phyloP scores from a whole-genome alignment of 1,140 invertebrate genomes.

The Camponotus pennsylvanicus region DNA sequence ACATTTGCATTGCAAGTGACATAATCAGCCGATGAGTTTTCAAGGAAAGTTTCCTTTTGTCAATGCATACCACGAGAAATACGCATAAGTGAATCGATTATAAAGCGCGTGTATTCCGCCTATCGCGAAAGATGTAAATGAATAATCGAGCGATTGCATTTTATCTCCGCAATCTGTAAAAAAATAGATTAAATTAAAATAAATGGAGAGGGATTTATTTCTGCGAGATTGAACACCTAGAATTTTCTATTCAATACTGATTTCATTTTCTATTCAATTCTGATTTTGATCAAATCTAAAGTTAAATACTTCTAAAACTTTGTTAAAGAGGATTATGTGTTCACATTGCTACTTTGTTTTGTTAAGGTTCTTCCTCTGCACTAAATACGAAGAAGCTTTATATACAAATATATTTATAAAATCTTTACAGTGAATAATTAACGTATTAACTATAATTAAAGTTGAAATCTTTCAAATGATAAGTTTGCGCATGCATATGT shows the following conservation, averaged over 20 bases:
- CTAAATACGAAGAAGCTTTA: conserved; percentile 23
- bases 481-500: conserved; percentile 36
- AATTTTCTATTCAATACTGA: not conserved
- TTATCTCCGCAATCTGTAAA: not conserved
- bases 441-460: not conserved
- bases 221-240: not conserved
- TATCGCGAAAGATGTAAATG: not conserved
- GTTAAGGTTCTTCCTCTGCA: not conserved
- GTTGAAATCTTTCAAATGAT: not conserved
- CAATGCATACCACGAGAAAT: not conserved
- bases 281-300: not conserved
- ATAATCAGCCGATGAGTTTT: conserved; percentile 24
- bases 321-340: conserved; percentile 10
- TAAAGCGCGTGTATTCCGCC: not conserved
- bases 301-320: conserved; percentile 34
- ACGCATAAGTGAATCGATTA: conserved; percentile 42
- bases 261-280: not conserved
- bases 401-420: not conserved
- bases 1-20: conserved; percentile 48
- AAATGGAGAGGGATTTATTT: conserved; percentile 1
- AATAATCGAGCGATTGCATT: not conserved
- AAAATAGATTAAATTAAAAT: not conserved
- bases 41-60: conserved; percentile 36
- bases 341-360: not conserved
- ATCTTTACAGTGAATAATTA: conserved; percentile 16